These are phyloP conservation scores for Athene noctua DNA, from an alignment of 2,113 vertebrate species.

Conservation along the genomic window DNA sequence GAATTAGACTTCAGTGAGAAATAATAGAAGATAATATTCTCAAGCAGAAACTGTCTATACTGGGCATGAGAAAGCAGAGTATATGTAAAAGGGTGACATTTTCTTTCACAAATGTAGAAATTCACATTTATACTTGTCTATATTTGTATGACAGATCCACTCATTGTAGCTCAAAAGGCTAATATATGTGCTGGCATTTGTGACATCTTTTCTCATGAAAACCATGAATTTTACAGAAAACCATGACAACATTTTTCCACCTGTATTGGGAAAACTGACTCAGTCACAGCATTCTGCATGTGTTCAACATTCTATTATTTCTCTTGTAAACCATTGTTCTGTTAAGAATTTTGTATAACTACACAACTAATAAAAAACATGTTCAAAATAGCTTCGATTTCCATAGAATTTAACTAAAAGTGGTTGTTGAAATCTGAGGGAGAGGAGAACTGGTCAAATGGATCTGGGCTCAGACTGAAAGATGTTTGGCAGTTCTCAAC, in stretches of 20 bases:
- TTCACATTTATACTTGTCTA: neutral
- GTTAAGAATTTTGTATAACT: neutral
- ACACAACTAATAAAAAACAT: neutral
- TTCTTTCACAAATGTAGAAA: neutral
- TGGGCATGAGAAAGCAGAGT: neutral
- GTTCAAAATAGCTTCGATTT: neutral
- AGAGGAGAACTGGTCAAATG: neutral
- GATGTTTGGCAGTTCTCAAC: neutral
- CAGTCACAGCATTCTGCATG: neutral
- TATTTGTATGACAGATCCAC: neutral
- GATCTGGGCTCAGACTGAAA: neutral
- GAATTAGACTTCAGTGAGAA: neutral
- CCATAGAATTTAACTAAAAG: neutral
- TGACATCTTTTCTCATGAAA: neutral
- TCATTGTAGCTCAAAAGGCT: neutral
- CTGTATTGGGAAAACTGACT: neutral
- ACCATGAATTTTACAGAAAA: neutral
- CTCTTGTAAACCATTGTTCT: neutral
- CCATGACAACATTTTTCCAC: accelerated
- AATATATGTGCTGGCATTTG: neutral
- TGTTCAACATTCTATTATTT: neutral
- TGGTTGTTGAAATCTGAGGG: neutral
- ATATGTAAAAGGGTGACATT: neutral
- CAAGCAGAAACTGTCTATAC: neutral
- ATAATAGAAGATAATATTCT: neutral